These are phyloP conservation scores for Rousettus madagascariensis DNA, from an alignment of 2,797 vertebrate genomes.

Conservation along the genomic window DNA sequence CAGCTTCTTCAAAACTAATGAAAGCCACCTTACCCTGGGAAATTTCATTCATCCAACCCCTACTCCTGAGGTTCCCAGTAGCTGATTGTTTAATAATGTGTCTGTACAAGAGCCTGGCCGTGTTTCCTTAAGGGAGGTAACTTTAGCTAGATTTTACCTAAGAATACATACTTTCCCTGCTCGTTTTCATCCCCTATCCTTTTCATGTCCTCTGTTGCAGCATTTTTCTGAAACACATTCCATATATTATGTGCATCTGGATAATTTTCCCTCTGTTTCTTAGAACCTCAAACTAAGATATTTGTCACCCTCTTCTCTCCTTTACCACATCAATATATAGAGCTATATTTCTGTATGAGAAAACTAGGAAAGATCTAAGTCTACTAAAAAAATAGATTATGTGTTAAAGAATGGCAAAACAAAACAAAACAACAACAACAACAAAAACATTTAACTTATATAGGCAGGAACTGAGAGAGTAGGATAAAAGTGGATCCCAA, in stretches of 20 bases:
- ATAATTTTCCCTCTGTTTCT: not conserved
- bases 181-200: not conserved
- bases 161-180: not conserved
- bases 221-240: not conserved
- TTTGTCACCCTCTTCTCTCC: not conserved
- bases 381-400: not conserved
- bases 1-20: not conserved
- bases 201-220: not conserved
- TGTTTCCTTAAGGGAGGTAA: not conserved
- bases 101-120: not conserved
- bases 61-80: accelerated
- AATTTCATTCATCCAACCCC: not conserved
- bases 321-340: not conserved
- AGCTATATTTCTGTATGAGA: not conserved
- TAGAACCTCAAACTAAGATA: not conserved
- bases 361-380: not conserved
- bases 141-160: not conserved
- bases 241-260: not conserved
- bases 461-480: not conserved
- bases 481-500: not conserved
- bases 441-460: not conserved
- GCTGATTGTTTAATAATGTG: not conserved
- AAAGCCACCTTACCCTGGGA: not conserved
- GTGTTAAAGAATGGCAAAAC: not conserved
- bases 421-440: no score